phyloP scores from a whole-genome alignment of 2,113 vertebrate species.

The Dasyornis broadbenti region DNA sequence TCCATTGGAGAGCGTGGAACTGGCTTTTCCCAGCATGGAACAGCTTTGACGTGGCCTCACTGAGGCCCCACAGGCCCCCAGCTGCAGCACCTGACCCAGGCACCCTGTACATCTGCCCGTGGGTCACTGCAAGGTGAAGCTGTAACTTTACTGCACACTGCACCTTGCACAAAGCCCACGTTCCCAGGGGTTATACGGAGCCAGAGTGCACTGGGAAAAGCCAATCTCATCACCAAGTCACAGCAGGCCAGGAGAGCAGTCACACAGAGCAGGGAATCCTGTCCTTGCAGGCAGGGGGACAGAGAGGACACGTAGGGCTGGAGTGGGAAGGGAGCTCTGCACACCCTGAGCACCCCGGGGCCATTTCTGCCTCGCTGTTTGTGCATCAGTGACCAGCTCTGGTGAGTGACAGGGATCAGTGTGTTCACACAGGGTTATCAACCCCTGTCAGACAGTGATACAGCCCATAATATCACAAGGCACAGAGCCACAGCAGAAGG shows the following conservation, averaged over 20 bases:
- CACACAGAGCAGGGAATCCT: neutral
- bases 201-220: neutral
- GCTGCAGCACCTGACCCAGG: neutral
- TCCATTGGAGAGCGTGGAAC: rapidly evolving
- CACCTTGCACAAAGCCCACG: neutral
- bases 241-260: neutral
- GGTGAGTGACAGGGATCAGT: neutral
- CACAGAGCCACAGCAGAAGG: neutral
- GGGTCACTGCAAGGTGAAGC: rapidly evolving
- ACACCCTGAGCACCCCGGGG: rapidly evolving
- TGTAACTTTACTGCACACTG: rapidly evolving
- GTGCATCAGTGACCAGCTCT: neutral
- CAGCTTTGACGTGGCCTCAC: neutral
- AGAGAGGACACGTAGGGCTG: neutral
- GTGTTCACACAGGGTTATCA: neutral
- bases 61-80: neutral
- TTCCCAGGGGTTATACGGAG: neutral
- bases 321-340: neutral
- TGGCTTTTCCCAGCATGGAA: neutral
- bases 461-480: neutral
- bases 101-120: rapidly evolving
- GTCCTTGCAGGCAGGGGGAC: neutral
- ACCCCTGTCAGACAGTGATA: neutral
- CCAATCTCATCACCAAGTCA: neutral
- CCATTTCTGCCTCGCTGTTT: neutral